phyloP scores from a whole-genome alignment of 2,113 vertebrate species.

The Vanacampus margaritifer region DNA sequence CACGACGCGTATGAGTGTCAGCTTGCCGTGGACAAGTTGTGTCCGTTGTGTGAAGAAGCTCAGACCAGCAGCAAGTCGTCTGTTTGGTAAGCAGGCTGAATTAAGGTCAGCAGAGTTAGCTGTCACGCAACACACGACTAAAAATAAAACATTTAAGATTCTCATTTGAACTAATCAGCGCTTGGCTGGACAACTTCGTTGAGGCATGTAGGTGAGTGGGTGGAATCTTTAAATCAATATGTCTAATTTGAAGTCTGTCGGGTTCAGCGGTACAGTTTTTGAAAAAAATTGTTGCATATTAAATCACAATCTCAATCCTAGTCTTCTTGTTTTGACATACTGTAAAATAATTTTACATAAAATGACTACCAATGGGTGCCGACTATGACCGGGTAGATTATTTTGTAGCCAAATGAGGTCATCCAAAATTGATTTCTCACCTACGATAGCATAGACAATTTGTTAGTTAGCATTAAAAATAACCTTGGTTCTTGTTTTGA shows the following conservation, averaged over 20 bases:
- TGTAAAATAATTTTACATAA: no score
- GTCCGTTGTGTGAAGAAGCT: slow-evolving; percentile 42
- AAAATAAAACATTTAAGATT: slow-evolving; percentile 26
- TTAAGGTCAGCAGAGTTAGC: slow-evolving; percentile 37
- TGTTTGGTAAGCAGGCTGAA: slow-evolving; percentile 43
- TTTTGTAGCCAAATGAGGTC: no score
- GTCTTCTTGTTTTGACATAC: no score
- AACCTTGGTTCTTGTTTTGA: no score
- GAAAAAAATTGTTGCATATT: no score
- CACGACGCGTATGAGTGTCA: slow-evolving; percentile 12
- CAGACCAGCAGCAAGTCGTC: slow-evolving; percentile 20
- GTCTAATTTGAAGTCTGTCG: neutral
- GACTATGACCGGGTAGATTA: no score
- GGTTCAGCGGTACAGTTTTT: neutral
- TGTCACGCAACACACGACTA: neutral
- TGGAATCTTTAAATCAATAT: neutral
- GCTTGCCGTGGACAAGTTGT: slow-evolving; percentile 23
- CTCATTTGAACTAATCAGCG: slow-evolving; percentile 8
- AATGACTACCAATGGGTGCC: no score
- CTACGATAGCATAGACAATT: no score
- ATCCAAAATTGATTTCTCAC: no score
- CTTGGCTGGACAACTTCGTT: neutral
- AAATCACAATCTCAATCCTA: no score
- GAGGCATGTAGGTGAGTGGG: neutral
- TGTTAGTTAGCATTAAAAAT: no score